These are phyloP conservation scores for Hippopotamyrus pictus DNA, from an alignment of 2,797 vertebrate genomes.

Conservation along the genomic window DNA sequence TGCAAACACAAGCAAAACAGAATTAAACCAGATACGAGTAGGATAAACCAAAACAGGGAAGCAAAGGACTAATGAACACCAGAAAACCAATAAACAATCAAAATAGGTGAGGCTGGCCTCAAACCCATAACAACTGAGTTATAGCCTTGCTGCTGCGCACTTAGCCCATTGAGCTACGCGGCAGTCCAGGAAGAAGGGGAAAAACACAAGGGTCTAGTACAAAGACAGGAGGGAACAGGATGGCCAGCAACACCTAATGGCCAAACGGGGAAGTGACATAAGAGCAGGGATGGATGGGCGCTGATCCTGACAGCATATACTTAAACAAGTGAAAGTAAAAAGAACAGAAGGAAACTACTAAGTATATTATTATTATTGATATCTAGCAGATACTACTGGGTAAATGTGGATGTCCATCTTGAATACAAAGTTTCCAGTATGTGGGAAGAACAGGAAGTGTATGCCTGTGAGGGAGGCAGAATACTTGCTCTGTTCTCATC, in stretches of 20 bases:
- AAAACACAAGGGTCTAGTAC: not conserved
- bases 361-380: not conserved
- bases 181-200: not conserved
- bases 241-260: not conserved
- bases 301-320: not conserved
- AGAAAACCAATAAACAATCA: too few relatives aligned
- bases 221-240: not conserved
- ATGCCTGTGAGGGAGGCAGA: not conserved
- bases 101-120: too few relatives aligned
- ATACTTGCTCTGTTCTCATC: slow-evolving; percentile 56
- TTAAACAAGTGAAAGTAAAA: not conserved
- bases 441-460: not conserved
- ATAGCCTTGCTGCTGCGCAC: too few relatives aligned
- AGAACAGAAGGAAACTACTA: not conserved
- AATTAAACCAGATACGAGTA: too few relatives aligned
- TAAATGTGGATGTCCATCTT: not conserved
- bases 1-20: too few relatives aligned
- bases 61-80: too few relatives aligned
- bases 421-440: not conserved
- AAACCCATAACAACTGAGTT: too few relatives aligned
- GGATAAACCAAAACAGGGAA: too few relatives aligned
- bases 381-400: not conserved
- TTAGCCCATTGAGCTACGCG: too few relatives aligned
- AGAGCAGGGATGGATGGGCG: not conserved
- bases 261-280: not conserved